Percentiles rank a stretch among this genome's conserved stretches.
Evolutionary conservation across 2,888 invertebrate species (phyloP).

Genomic region (Diogma glabrata): DNA sequence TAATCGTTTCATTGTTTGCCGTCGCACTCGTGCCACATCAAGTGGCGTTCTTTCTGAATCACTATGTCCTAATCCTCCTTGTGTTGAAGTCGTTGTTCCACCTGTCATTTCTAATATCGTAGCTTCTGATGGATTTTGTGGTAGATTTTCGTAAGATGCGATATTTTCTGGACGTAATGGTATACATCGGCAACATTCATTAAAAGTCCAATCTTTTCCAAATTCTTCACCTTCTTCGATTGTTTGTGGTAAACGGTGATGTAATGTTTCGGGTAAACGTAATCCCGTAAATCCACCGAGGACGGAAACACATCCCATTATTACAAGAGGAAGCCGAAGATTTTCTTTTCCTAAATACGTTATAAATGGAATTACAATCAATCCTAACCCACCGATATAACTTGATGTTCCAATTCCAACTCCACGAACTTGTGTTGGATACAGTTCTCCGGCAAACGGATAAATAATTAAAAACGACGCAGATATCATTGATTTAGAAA

Average conservation of each 20-base stretch:
- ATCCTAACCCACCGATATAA: constrained; percentile 78
- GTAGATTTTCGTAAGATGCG: constrained; percentile 63
- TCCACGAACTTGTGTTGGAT: constrained; percentile 81
- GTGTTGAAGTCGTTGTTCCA: constrained; percentile 21
- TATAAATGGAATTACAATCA: constrained; percentile 82
- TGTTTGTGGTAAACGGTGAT: constrained; percentile 72
- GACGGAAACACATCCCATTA: constrained; percentile 73
- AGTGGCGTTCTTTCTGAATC: constrained; percentile 38
- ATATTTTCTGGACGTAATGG: constrained; percentile 49
- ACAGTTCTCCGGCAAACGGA: constrained; percentile 84
- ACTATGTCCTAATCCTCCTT: not conserved
- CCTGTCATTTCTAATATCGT: constrained; percentile 26
- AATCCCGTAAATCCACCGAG: constrained; percentile 70
- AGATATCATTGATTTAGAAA: constrained; percentile 81
- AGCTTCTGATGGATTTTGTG: constrained; percentile 29
- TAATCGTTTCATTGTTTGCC: constrained; percentile 54
- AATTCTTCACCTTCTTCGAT: constrained; percentile 80
- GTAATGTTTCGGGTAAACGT: constrained; percentile 73
- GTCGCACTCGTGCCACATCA: constrained; percentile 25
- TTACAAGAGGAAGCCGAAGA: constrained; percentile 67
- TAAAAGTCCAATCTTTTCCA: constrained; percentile 67
- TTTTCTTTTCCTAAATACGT: constrained; percentile 82
- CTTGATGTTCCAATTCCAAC: constrained; percentile 85
- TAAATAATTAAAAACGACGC: constrained; percentile 86
- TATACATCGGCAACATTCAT: constrained; percentile 62